Conservation (phyloP, 2,888 invertebrate species). For the Tortrix viridana region DNA sequence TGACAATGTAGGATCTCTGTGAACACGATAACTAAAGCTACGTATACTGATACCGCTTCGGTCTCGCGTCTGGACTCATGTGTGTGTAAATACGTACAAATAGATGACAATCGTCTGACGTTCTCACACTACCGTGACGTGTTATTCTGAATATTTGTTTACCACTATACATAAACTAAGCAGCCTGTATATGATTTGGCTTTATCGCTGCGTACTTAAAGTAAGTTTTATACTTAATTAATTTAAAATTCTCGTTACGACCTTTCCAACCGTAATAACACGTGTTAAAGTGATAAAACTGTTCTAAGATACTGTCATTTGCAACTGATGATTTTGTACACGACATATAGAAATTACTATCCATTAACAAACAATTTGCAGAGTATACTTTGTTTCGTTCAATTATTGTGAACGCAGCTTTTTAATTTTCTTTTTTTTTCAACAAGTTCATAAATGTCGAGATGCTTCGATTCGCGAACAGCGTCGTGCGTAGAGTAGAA, state of each 20-base stretch:
- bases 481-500: constrained; percentile 37
- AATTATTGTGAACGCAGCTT: constrained; percentile 44
- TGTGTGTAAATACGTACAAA: too few species aligned
- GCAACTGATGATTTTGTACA: constrained; percentile 27
- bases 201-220: too few species aligned
- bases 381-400: constrained; percentile 39
- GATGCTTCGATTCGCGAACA: constrained; percentile 44
- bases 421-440: constrained; percentile 45
- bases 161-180: too few species aligned
- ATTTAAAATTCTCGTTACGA: background rate
- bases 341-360: constrained; percentile 22
- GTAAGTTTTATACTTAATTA: too few species aligned
- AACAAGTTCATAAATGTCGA: constrained; percentile 49
- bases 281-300: constrained; percentile 27
- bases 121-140: too few species aligned
- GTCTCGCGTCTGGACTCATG: too few species aligned
- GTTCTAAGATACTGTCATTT: constrained; percentile 23
- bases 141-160: too few species aligned
- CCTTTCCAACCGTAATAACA: constrained; percentile 5
- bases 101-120: too few species aligned
- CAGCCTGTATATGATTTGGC: too few species aligned
- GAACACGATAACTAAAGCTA: constrained; percentile 5
- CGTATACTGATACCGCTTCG: background rate
- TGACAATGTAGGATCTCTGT: constrained; percentile 58
- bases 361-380: constrained; percentile 36